Base-by-base conservation (phyloP, 2,797 vertebrate genomes). In the Cossypha dichroa region DNA sequence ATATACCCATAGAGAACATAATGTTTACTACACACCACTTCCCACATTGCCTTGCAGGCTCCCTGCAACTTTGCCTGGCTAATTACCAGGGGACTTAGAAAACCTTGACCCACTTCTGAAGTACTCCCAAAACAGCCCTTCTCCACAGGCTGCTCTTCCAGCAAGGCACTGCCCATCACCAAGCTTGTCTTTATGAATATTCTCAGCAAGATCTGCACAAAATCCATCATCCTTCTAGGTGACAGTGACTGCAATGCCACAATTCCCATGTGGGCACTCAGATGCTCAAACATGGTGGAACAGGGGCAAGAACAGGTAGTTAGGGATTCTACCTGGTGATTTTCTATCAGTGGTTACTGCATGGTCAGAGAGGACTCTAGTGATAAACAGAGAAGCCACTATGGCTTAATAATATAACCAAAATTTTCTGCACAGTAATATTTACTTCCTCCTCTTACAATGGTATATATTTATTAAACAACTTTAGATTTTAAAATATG, bases 51-150 rank as follows among this genome's bases (percentile, higher is more conserved):
- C 33, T 64, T 85, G 49, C 62, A 76, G n/a, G 21, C 40, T 59
- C 69, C 36, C 63, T 79, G 62, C 45, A 91, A 51, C 67, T 43
- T 48, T 83, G 66, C 43, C 58, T 69, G 41, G 13, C 13, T 62
- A 60, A 58, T 19, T 54, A 69, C 21, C 34, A 68, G 43, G 11
- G 18, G 54, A 80, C 40, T 72, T 48, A 15, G 68, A 86, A 73
- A 83, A 62, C 52, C 60, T 33, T 67, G 85, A 86, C 66, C 63
- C 67, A 60, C 36, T 88, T 81, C 45, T 48, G 31, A 66, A 76
- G 52, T 14, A 34, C 55, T 88, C 70, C 43, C 66, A 52, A 52
- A 56, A 73, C 9, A 28, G 9, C 28, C 46, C 54, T 33, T 56
- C 51, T 80, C 18, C 54, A 45, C 0, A 3, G 73, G 41, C 58